phyloP scores from a whole-genome alignment of 2,888 invertebrate species.

The Leucania comma region DNA sequence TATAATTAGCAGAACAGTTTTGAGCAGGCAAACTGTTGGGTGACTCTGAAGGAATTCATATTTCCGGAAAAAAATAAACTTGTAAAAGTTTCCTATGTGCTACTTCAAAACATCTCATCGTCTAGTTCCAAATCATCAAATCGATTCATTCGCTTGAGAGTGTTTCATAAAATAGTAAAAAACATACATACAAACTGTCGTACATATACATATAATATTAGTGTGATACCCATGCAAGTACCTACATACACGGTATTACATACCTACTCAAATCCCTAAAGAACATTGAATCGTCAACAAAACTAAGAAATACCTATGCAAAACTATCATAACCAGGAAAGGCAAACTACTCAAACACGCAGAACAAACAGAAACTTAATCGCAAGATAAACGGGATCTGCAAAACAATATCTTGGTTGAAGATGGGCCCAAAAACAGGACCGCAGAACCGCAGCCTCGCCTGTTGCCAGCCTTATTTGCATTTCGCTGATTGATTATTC shows the following conservation, averaged over 20 bases:
- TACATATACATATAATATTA: no score
- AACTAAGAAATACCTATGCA: conserved; percentile 17
- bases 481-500: conserved; percentile 89
- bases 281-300: background rate
- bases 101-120: no score
- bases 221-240: no score
- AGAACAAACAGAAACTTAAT: conserved; percentile 53
- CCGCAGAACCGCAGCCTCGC: conserved; percentile 70
- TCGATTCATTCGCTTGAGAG: no score
- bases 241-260: background rate
- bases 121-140: no score
- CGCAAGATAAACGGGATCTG: conserved; percentile 45
- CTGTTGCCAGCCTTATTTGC: conserved; percentile 87
- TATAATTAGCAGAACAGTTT: no score
- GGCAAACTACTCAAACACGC: conserved; percentile 33
- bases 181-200: no score
- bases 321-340: conserved; percentile 47
- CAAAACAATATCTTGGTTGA: conserved; percentile 56
- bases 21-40: no score
- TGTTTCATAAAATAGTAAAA: no score
- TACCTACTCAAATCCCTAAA: conserved; percentile 9
- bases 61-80: background rate
- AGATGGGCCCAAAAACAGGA: conserved; percentile 67
- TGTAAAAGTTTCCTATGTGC: background rate
- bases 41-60: no score